Evolutionary conservation across 2,113 vertebrate genomes (phyloP), one percentile per base, ranked within the genome.

Genomic region (Ursus arctos): DNA sequence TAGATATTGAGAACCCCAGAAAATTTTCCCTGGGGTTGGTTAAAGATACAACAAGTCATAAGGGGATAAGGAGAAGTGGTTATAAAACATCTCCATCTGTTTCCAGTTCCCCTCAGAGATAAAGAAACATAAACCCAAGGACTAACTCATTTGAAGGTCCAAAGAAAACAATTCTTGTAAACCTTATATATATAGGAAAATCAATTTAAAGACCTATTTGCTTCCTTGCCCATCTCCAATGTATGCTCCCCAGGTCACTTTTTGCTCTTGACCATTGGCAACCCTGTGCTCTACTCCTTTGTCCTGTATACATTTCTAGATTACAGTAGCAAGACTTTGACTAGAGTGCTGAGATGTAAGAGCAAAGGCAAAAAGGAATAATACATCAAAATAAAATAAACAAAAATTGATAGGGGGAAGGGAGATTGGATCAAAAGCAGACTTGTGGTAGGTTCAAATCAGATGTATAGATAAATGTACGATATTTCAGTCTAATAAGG

Each of bases 61-160:
- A 81, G 7, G 22, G 15, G 26, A 26, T 16, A 72, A 86, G 19
- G 11, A 86, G 82, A 88, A 95, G 63, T 88, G 67, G 47, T 67
- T 83, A 53, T 6, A 81, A 88, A 51, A 59, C 26, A 69, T 61
- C 49, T 40, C 10, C 26, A 47, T 76, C n/a, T 84, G 57, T 65
- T 95, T 96, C 65, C 51, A 88, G 63, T 91, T 97, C 77, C 57
- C 59, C 13, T 96, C 21, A 57, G 18, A 72, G 14, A 95, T 91
- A 59, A 85, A 93, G 49, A 96, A 93, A 83, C 24, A 94, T 16
- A 86, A 74, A 65, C 5, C 15, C 26, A 47, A 90, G 2, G 16
- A 51, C 4, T 67, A 53, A 77, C 22, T 71, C 33, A 80, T 8
- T 47, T 61, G 33, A 24, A 51, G 43, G 5, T 72, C 43, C 53